Evolutionary conservation across 1,140 invertebrate species (phyloP).

Genomic region (Alviniconcha marisindica): DNA sequence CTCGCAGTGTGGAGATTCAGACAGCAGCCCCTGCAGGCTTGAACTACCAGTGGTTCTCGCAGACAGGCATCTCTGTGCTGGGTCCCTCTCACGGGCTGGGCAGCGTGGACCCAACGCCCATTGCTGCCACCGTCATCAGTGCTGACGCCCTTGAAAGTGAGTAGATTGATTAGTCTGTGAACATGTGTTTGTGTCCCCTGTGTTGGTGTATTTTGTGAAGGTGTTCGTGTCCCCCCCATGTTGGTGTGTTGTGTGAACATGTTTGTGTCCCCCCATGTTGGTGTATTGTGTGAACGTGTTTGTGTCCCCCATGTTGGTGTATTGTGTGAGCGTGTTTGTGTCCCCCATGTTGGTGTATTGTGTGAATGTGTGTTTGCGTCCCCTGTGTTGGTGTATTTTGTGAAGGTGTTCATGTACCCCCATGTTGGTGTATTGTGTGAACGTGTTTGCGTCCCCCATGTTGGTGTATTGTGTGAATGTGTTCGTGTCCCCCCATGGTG

Average conservation of each 20-base stretch:
- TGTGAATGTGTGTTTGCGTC: no score
- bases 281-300: no score
- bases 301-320: no score
- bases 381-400: no score
- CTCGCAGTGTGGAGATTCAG: conserved; percentile 53
- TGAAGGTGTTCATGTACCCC: no score
- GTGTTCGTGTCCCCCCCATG: neutral
- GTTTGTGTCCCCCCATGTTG: no score
- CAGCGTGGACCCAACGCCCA: conserved; percentile 64
- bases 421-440: no score
- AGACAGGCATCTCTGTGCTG: conserved; percentile 47
- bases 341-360: no score
- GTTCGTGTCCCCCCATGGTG: neutral
- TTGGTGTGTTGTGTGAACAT: no score
- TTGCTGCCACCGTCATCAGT: conserved; percentile 67
- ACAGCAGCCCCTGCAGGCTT: conserved; percentile 52
- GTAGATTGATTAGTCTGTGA: neutral
- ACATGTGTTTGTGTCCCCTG: neutral
- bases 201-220: neutral
- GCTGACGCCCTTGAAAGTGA: conserved; percentile 67
- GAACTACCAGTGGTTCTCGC: conserved; percentile 52
- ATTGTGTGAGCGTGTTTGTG: no score
- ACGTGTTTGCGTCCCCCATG: no score
- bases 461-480: no score
- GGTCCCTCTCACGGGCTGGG: conserved; percentile 53